Evolutionary conservation across 2,888 invertebrate genomes (phyloP).

Genomic region (Drosophila anomalata): DNA sequence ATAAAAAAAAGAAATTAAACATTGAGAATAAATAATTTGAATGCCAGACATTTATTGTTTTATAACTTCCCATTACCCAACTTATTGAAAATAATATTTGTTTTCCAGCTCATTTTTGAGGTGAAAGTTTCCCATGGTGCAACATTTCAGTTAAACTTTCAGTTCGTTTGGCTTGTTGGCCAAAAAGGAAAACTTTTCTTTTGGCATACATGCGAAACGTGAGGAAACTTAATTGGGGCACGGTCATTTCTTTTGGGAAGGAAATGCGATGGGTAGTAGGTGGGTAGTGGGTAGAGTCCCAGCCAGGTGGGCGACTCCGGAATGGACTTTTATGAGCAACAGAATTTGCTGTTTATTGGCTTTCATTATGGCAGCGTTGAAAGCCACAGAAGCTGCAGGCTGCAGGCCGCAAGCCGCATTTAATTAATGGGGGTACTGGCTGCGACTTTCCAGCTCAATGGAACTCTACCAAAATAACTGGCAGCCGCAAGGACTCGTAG

Average conservation of each 20-base stretch:
- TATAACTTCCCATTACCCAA: no score
- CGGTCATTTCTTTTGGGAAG: slow-evolving; percentile 7
- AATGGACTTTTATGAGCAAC: slow-evolving; percentile 38
- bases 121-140: slow-evolving; percentile 5
- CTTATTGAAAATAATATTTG: slow-evolving; percentile 18
- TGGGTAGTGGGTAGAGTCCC: slow-evolving; percentile 11
- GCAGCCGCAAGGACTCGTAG: slow-evolving; percentile 14
- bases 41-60: no score
- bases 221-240: slow-evolving; percentile 69
- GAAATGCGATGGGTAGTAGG: not conserved
- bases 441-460: slow-evolving; percentile 33
- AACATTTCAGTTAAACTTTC: slow-evolving; percentile 46
- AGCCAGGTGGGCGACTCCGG: slow-evolving; percentile 19
- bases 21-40: no score
- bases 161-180: slow-evolving; percentile 60
- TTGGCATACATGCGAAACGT: slow-evolving; percentile 63
- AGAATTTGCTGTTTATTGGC: slow-evolving; percentile 55
- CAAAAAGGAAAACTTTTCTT: slow-evolving; percentile 49
- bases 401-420: slow-evolving; percentile 47
- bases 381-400: slow-evolving; percentile 35
- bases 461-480: slow-evolving; percentile 32
- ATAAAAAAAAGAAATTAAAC: no score
- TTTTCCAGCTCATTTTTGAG: slow-evolving; percentile 3
- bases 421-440: slow-evolving; percentile 48
- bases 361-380: slow-evolving; percentile 48